Conservation (phyloP, 2,113 vertebrate genomes). For the Microcebus jonahi region DNA sequence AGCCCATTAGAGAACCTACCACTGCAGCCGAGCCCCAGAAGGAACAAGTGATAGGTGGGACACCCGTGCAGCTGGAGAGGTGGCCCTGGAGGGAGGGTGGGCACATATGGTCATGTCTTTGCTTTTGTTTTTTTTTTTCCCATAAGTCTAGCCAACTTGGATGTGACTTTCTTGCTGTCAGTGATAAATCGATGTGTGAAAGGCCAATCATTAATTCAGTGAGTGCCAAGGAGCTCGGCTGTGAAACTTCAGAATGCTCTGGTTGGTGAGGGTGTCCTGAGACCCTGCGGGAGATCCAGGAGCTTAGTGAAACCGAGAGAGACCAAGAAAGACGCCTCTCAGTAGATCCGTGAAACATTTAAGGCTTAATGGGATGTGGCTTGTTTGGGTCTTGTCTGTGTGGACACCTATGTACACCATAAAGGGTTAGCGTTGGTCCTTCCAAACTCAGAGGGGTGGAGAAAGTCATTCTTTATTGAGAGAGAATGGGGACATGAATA, state of each 20-base stretch:
- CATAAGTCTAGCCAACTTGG: background rate
- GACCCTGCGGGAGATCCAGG: background rate
- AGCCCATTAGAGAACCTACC: background rate
- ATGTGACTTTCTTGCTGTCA: background rate
- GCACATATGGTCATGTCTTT: background rate
- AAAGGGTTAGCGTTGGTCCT: background rate
- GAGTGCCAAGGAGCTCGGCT: background rate
- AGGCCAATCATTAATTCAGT: background rate
- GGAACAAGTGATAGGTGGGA: background rate
- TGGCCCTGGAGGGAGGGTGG: background rate
- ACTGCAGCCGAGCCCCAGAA: background rate
- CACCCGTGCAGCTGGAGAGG: background rate
- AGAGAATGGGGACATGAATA: background rate
- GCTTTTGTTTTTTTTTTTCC: rapidly evolving
- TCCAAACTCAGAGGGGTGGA: background rate
- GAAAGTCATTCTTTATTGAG: background rate
- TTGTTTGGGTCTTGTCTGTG: background rate
- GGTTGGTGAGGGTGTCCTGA: background rate
- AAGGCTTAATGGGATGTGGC: background rate
- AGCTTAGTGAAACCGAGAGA: background rate
- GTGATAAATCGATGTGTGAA: background rate
- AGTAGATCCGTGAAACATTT: background rate
- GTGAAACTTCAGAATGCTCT: background rate
- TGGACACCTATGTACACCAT: background rate
- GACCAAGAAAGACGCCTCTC: background rate